Evolutionary conservation across 2,888 invertebrate genomes (phyloP).

Genomic region (Troides aeacus): DNA sequence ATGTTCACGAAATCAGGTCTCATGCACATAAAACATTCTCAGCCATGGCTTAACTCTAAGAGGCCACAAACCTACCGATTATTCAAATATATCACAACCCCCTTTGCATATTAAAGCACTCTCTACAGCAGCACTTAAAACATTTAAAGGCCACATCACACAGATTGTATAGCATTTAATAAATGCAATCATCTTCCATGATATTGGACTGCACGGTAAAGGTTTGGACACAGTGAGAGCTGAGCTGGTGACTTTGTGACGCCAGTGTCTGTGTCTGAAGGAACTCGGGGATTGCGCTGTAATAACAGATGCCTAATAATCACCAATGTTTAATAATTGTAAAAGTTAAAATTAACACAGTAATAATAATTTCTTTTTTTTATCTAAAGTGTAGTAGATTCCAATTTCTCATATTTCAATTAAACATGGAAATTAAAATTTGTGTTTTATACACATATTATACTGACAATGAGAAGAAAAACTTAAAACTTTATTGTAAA

Average conservation of each 20-base stretch:
- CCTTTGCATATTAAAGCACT: too few relatives aligned
- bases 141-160: slow-evolving; percentile 40
- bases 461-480: too few relatives aligned
- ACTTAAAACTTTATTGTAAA: too few relatives aligned
- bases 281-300: slow-evolving; percentile 51
- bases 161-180: slow-evolving; percentile 39
- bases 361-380: too few relatives aligned
- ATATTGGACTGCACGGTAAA: slow-evolving; percentile 45
- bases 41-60: slow-evolving; percentile 60
- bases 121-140: too few relatives aligned
- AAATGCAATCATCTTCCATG: slow-evolving; percentile 41
- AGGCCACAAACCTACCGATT: slow-evolving; percentile 44
- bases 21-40: slow-evolving; percentile 70
- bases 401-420: too few relatives aligned
- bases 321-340: neutral
- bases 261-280: slow-evolving; percentile 55
- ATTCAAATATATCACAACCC: neutral
- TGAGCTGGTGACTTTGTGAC: slow-evolving; percentile 56
- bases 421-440: too few relatives aligned
- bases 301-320: slow-evolving; percentile 50
- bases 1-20: slow-evolving; percentile 60
- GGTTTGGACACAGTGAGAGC: slow-evolving; percentile 58
- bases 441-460: too few relatives aligned
- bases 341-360: too few relatives aligned
- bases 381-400: too few relatives aligned